Base-by-base conservation (phyloP, 2,888 invertebrate genomes). In the Cenopis cana region DNA sequence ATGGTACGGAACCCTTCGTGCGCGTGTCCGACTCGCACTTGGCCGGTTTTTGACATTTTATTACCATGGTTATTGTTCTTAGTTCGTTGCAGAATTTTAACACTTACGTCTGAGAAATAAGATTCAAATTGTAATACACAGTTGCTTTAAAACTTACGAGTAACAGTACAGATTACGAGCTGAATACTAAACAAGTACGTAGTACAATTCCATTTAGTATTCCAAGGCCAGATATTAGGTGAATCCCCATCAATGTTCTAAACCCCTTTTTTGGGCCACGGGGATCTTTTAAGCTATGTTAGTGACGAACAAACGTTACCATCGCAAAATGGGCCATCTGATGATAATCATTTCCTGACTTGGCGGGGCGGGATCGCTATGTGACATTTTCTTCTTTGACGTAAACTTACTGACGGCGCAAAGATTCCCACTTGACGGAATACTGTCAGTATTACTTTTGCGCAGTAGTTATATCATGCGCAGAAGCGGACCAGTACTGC, bases 241-340 rank as follows among this genome's bases (percentile, higher is more conserved):
- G 46, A 60, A 60, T 46, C 60, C 60, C 60, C 46, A 2, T 18
- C 8, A 17, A 33, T n/a, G 8, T 46, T n/a, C n/a, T 0, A 60
- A 41, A 9, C 46, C 60, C 46, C 60, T 2, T 46, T 60, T 60
- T 49, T 46, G 60, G 60, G 60, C 24, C 46, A 60, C 60, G 60
- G 60, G 60, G 60, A 60, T 14, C 24, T 41, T 24, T 29, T 11
- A 17, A 3, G 10, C 14, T 20, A 46, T 0, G 41, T n/a, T n/a
- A n/a, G n/a, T 46, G n/a, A 6, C 14, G 4, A 3, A 41, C 4
- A 41, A 14, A 14, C 38, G 38, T 38, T n/a, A n/a, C n/a, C n/a
- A 38, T 24, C n/a, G n/a, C n/a, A 5, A 29, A 4, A 4, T 38
- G 38, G 41, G 14, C 14, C 14, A 41, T 14, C 3, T 4, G 14